These are phyloP conservation scores for Cryptus armator DNA, from an alignment of 2,888 invertebrate genomes.

Conservation along the genomic window DNA sequence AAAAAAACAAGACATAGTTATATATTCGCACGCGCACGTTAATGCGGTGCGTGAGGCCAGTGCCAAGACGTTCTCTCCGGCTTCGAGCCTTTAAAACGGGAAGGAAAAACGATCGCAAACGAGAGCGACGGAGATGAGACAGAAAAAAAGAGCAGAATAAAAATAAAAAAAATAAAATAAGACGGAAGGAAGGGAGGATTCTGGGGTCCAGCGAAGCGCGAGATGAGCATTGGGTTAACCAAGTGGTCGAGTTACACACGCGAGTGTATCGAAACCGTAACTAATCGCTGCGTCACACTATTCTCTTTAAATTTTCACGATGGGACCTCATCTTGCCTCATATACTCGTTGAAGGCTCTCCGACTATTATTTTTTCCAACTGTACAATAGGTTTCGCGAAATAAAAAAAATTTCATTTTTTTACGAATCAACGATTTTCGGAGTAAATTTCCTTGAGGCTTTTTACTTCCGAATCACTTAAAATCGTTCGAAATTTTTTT, in stretches of 20 bases:
- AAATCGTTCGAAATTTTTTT: background rate
- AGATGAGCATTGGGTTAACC: constrained; percentile 73
- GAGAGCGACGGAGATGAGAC: constrained; percentile 22
- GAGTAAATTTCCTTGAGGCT: background rate
- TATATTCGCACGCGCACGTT: constrained; percentile 51
- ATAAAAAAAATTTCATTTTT: background rate
- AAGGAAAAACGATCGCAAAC: constrained; percentile 22
- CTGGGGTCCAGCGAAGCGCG: constrained; percentile 31
- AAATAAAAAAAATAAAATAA: constrained; percentile 11
- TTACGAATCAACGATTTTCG: background rate
- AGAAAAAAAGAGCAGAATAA: background rate
- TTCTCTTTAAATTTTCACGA: constrained; percentile 68
- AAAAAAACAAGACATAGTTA: background rate
- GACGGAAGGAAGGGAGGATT: constrained; percentile 16
- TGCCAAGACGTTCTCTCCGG: constrained; percentile 2
- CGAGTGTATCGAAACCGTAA: constrained; percentile 71
- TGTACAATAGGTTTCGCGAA: background rate
- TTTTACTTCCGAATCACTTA: background rate
- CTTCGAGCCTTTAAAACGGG: constrained; percentile 6
- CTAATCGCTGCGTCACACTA: constrained; percentile 71
- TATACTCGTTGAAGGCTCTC: background rate
- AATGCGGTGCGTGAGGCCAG: constrained; percentile 28
- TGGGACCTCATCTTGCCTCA: constrained; percentile 18
- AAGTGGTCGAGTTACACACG: constrained; percentile 72
- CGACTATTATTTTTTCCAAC: background rate